These are phyloP conservation scores for Syngnathus rostellatus DNA, from an alignment of 2,797 vertebrate species.

Conservation along the genomic window DNA sequence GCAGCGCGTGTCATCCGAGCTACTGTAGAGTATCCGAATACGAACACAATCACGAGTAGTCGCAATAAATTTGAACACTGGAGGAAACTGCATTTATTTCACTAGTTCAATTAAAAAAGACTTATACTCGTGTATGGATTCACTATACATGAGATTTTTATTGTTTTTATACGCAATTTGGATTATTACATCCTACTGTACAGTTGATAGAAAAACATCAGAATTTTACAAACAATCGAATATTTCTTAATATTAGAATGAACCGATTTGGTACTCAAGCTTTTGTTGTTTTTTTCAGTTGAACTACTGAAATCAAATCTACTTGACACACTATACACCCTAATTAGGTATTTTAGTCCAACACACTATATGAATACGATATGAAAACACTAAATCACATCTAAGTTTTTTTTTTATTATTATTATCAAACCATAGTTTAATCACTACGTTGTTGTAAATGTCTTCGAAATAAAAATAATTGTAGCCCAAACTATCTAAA, in stretches of 20 bases:
- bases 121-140: background rate
- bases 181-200: too few relatives aligned
- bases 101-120: background rate
- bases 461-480: background rate
- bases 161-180: background rate
- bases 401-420: too few relatives aligned
- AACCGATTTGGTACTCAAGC: background rate
- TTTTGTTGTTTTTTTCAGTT: background rate
- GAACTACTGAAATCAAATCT: background rate
- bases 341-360: background rate
- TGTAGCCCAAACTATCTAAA: too few relatives aligned
- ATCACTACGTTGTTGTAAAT: background rate
- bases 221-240: too few relatives aligned
- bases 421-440: too few relatives aligned
- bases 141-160: background rate
- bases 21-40: conserved; percentile 32
- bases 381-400: background rate
- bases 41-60: conserved; percentile 12
- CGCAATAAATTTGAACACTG: background rate
- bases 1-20: conserved; percentile 13
- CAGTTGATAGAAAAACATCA: too few relatives aligned
- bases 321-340: background rate
- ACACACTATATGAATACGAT: too few relatives aligned
- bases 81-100: background rate
- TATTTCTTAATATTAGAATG: background rate